These are phyloP conservation scores for Epinephelus lanceolatus DNA, from an alignment of 2,113 vertebrate genomes.

Conservation along the genomic window DNA sequence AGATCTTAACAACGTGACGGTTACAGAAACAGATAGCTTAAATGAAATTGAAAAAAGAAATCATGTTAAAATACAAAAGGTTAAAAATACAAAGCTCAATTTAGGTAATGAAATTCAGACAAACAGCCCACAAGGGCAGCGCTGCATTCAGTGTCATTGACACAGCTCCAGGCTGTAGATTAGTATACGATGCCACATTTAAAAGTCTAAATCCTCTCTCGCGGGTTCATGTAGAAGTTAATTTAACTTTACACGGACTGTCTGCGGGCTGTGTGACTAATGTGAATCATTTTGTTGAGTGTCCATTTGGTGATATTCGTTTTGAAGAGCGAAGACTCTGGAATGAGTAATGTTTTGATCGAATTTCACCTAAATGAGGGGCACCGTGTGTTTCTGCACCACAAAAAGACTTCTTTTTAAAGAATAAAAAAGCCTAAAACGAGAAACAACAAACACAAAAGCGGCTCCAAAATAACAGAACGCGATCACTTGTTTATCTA, in stretches of 20 bases:
- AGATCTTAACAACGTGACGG: slow-evolving; percentile 9
- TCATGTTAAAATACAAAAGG: slow-evolving; percentile 1
- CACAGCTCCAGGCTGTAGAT: slow-evolving; percentile 41
- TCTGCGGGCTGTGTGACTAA: slow-evolving; percentile 48
- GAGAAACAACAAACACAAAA: slow-evolving; percentile 22
- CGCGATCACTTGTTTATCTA: slow-evolving; percentile 28
- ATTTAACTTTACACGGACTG: slow-evolving; percentile 27
- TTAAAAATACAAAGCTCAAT: not conserved
- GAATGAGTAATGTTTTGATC: slow-evolving; percentile 48
- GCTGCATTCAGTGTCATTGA: slow-evolving; percentile 15
- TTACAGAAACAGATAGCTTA: slow-evolving; percentile 1
- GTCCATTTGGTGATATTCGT: slow-evolving; percentile 38
- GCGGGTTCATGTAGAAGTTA: slow-evolving; percentile 42
- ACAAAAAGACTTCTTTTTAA: not conserved
- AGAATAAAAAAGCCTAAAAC: not conserved
- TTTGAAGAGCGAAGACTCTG: slow-evolving; percentile 29
- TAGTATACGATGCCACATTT: not conserved
- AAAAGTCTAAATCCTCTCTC: slow-evolving; percentile 30
- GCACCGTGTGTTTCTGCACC: not conserved
- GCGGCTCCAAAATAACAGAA: slow-evolving; percentile 1
- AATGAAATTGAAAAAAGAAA: slow-evolving; percentile 15
- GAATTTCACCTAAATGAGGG: slow-evolving; percentile 25
- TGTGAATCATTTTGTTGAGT: slow-evolving; percentile 29
- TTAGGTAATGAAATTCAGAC: slow-evolving; percentile 30
- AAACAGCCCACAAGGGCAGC: slow-evolving; percentile 19